Evolutionary conservation across 2,888 invertebrate species (phyloP).

Genomic region (Thelaira solivaga): DNA sequence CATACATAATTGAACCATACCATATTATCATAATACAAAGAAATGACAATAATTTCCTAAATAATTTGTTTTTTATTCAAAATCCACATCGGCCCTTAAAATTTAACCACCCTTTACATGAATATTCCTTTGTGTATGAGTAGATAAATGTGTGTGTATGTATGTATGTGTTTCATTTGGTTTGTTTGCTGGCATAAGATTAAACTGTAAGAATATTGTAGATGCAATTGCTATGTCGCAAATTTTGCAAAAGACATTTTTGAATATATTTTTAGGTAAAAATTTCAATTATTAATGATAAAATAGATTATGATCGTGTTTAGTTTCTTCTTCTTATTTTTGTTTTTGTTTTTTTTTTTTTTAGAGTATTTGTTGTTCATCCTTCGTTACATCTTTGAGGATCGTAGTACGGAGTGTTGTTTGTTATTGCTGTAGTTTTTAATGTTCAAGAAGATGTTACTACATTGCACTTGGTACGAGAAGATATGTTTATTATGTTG

Average conservation of each 20-base stretch:
- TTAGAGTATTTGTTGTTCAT: conserved; percentile 6
- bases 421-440: conserved; percentile 50
- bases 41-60: too few relatives aligned
- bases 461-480: conserved; percentile 60
- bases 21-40: too few relatives aligned
- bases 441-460: conserved; percentile 54
- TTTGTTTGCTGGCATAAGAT: conserved; percentile 24
- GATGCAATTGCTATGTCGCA: conserved; percentile 62
- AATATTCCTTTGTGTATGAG: conserved; percentile 30
- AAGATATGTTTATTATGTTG: conserved; percentile 63
- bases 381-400: conserved; percentile 46
- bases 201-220: conserved; percentile 41
- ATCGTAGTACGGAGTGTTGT: conserved; percentile 51
- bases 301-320: conserved; percentile 67
- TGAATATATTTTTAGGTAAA: conserved; percentile 67
- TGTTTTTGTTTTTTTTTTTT: conserved; percentile 4
- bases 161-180: background rate
- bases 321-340: conserved; percentile 62
- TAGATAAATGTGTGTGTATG: background rate
- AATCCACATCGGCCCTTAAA: too few relatives aligned
- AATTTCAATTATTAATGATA: conserved; percentile 68
- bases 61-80: too few relatives aligned
- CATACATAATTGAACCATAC: too few relatives aligned
- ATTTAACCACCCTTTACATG: too few relatives aligned
- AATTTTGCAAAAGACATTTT: conserved; percentile 65